Evolutionary conservation across 2,888 invertebrate species (phyloP).

Genomic region (Criorhina ranunculi): DNA sequence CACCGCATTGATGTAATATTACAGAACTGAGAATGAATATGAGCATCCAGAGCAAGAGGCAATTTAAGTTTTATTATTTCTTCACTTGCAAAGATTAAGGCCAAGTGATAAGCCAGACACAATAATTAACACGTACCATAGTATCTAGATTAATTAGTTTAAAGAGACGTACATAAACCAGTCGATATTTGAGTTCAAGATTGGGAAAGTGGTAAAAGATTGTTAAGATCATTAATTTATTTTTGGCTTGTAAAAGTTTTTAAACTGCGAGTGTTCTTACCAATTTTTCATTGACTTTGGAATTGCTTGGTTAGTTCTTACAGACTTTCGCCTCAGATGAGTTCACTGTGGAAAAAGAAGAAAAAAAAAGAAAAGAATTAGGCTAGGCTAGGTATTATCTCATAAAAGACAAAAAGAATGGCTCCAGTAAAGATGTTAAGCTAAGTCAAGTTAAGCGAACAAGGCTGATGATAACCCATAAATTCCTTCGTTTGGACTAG

Average conservation of each 20-base stretch:
- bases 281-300: background rate
- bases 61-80: conserved; percentile 43
- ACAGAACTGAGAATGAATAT: conserved; percentile 18
- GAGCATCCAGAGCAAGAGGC: conserved; percentile 54
- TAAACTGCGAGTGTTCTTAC: background rate
- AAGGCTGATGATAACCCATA: too few species aligned
- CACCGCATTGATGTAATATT: conserved; percentile 40
- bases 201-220: conserved; percentile 42
- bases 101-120: conserved; percentile 42
- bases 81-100: conserved; percentile 56
- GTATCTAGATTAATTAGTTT: conserved; percentile 57
- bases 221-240: conserved; percentile 31
- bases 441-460: too few species aligned
- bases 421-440: too few species aligned
- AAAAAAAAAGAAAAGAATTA: too few species aligned
- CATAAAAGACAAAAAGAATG: too few species aligned
- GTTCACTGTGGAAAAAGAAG: too few species aligned
- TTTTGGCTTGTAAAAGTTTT: conserved; percentile 9
- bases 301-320: background rate
- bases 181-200: conserved; percentile 27
- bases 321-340: too few species aligned
- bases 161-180: conserved; percentile 20
- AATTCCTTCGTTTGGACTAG: too few species aligned
- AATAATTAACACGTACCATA: conserved; percentile 18
- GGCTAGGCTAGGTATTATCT: too few species aligned